A percentile compares a stretch with the other conserved stretches of the same genome.
These are phyloP conservation scores for Apantesis nais DNA, from an alignment of 2,888 invertebrate species.

Conservation along the genomic window DNA sequence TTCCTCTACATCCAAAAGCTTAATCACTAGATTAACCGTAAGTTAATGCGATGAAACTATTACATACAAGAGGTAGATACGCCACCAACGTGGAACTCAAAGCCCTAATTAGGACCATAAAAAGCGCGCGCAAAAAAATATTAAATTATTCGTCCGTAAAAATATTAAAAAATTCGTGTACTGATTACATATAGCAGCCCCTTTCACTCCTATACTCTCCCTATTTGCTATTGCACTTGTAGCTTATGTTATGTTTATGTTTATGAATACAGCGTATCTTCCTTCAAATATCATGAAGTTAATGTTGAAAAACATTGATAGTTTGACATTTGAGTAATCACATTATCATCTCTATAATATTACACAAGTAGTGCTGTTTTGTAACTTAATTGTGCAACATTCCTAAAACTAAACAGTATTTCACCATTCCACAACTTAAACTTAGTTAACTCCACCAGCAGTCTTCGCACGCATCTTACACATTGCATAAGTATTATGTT, in stretches of 20 bases:
- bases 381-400: neutral
- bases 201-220: too few species aligned
- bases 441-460: neutral
- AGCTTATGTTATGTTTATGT: too few species aligned
- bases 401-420: neutral
- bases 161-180: too few species aligned
- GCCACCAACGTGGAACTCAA: too few species aligned
- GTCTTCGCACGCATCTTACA: constrained; percentile 1
- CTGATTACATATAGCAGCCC: too few species aligned
- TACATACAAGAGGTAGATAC: too few species aligned
- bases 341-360: neutral
- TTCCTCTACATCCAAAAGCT: neutral
- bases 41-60: neutral
- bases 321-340: neutral
- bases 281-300: neutral
- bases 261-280: too few species aligned
- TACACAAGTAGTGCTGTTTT: neutral
- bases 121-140: too few species aligned
- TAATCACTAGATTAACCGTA: neutral
- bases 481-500: constrained; percentile 3
- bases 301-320: neutral
- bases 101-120: too few species aligned
- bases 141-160: too few species aligned
- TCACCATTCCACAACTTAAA: neutral
- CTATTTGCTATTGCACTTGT: too few species aligned